Conservation (phyloP, 2,888 invertebrate species). For the Sericinus montela region DNA sequence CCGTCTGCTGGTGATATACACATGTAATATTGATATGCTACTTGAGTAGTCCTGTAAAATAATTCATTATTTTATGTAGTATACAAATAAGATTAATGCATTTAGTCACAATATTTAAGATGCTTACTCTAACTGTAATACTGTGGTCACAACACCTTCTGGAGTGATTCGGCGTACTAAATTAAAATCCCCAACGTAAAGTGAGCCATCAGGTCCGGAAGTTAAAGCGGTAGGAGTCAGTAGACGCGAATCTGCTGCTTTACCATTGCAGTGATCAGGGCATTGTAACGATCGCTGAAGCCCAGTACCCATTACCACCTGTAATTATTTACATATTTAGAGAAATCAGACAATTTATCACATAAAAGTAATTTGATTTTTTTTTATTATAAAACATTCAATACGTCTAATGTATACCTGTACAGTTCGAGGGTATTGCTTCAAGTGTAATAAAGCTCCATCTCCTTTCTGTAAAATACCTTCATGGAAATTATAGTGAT, state of each 20-base stretch:
- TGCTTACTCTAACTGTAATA: slow-evolving; percentile 89
- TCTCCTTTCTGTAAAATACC: slow-evolving; percentile 98
- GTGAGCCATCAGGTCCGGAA: slow-evolving; percentile 96
- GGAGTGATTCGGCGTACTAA: slow-evolving; percentile 94
- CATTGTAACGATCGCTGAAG: slow-evolving; percentile 91
- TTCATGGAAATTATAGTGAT: slow-evolving; percentile 99
- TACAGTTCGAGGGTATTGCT: slow-evolving; percentile 93
- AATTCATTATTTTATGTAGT: background rate
- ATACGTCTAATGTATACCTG: slow-evolving; percentile 57
- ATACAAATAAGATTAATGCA: background rate
- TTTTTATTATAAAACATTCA: background rate
- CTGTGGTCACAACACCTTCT: slow-evolving; percentile 93
- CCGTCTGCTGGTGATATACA: slow-evolving; percentile 98
- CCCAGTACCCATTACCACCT: slow-evolving; percentile 95
- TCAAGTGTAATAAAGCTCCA: slow-evolving; percentile 96
- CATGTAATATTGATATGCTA: slow-evolving; percentile 97
- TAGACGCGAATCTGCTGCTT: slow-evolving; percentile 91
- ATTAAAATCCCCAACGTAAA: slow-evolving; percentile 98
- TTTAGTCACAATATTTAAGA: background rate
- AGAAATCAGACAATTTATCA: background rate
- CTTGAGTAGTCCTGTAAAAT: slow-evolving; percentile 91
- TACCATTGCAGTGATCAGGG: slow-evolving; percentile 91
- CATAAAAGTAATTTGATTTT: background rate
- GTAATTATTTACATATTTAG: slow-evolving; percentile 45
- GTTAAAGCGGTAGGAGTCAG: slow-evolving; percentile 96